phyloP scores from a whole-genome alignment of 2,113 vertebrate genomes.

The Bettongia penicillata region DNA sequence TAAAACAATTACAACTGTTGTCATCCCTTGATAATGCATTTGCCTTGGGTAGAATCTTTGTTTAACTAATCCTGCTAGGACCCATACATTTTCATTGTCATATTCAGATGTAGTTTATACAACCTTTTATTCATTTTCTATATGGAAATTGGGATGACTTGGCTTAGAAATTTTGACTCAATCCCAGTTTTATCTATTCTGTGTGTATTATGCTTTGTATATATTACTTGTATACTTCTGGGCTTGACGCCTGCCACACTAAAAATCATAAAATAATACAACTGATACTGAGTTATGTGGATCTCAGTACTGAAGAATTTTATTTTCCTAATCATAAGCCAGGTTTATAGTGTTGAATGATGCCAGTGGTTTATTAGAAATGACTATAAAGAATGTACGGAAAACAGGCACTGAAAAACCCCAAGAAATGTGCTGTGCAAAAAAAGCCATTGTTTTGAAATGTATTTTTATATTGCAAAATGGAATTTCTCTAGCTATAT shows the following conservation, averaged over 20 bases:
- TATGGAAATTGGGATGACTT: neutral
- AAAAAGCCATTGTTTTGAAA: neutral
- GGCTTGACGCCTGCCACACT: neutral
- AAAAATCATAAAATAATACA: neutral
- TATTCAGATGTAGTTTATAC: neutral
- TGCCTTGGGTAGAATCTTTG: neutral
- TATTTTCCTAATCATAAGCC: neutral
- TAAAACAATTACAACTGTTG: neutral
- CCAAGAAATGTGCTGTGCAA: neutral
- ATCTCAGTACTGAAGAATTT: neutral
- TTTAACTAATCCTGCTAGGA: neutral
- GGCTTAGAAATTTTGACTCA: neutral
- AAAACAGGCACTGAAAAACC: neutral
- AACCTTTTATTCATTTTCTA: neutral
- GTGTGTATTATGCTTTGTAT: neutral
- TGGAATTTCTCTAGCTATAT: neutral
- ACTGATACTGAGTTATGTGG: neutral
- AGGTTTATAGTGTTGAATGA: neutral
- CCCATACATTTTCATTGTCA: neutral
- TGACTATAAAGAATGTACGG: neutral
- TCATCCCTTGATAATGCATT: neutral
- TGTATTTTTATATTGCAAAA: neutral
- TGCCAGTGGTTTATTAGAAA: conserved; percentile 6
- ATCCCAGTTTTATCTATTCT: neutral
- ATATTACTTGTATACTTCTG: neutral